Conservation (phyloP, 2,797 vertebrate genomes). For the Hemibagrus guttatus region DNA sequence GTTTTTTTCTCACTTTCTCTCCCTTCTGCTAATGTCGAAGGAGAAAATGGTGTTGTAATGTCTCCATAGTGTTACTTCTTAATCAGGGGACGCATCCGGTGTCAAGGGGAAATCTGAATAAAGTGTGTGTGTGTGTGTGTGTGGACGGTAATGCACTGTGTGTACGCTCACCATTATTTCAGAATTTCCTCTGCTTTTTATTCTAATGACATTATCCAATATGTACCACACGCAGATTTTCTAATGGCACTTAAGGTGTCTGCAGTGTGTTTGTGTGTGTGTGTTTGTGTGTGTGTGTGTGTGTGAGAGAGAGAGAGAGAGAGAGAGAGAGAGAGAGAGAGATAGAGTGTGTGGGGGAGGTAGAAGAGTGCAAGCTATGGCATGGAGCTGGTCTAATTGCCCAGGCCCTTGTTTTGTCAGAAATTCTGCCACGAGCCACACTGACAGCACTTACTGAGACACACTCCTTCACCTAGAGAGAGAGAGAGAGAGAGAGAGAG, state of each 20-base stretch:
- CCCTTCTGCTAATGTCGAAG: slow-evolving; percentile 61
- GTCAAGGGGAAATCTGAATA: slow-evolving; percentile 74
- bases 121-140: slow-evolving; percentile 64
- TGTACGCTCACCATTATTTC: slow-evolving; percentile 75
- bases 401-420: slow-evolving; percentile 66
- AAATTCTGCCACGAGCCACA: slow-evolving; percentile 65
- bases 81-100: slow-evolving; percentile 73
- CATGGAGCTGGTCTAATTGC: slow-evolving; percentile 68
- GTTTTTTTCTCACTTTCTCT: slow-evolving; percentile 48
- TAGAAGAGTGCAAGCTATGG: slow-evolving; percentile 12
- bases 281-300: slow-evolving; percentile 10
- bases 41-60: slow-evolving; percentile 61
- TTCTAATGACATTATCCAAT: slow-evolving; percentile 79
- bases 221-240: slow-evolving; percentile 75
- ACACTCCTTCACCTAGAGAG: slow-evolving; percentile 60
- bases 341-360: not conserved
- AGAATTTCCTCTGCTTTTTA: slow-evolving; percentile 67
- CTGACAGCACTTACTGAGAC: slow-evolving; percentile 63
- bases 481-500: not conserved
- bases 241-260: slow-evolving; percentile 80
- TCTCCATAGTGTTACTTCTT: slow-evolving; percentile 57
- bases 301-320: not conserved
- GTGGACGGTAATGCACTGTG: slow-evolving; percentile 73
- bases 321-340: not conserved
- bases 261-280: slow-evolving; percentile 56